Evolutionary conservation across 2,888 invertebrate species (phyloP).

Genomic region (Achlya flavicornis): DNA sequence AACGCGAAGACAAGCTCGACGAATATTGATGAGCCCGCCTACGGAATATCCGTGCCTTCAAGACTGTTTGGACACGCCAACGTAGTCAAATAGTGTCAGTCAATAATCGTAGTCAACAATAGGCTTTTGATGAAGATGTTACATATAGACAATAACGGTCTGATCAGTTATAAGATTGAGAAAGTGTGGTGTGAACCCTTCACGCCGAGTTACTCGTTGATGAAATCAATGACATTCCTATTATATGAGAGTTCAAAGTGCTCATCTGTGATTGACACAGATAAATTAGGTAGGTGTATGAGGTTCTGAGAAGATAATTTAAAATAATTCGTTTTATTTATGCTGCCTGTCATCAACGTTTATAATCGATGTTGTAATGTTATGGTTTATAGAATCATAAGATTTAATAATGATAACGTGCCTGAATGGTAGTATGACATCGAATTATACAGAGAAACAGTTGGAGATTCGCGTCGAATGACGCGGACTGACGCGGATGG

Average conservation of each 20-base stretch:
- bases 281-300: neutral
- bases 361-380: constrained; percentile 14
- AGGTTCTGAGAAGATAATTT: neutral
- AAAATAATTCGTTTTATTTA: constrained; percentile 17
- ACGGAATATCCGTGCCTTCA: constrained; percentile 55
- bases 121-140: constrained; percentile 32
- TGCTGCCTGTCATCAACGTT: constrained; percentile 19
- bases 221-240: neutral
- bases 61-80: constrained; percentile 56
- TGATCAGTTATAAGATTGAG: constrained; percentile 8
- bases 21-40: constrained; percentile 72
- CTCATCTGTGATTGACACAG: neutral
- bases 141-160: constrained; percentile 19
- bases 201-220: neutral
- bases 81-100: constrained; percentile 53
- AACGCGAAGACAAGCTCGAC: constrained; percentile 54
- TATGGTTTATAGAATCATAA: constrained; percentile 46
- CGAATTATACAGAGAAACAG: constrained; percentile 53
- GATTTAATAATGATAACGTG: constrained; percentile 59
- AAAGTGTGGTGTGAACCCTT: neutral
- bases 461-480: constrained; percentile 63
- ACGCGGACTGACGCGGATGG: constrained; percentile 68
- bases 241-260: neutral
- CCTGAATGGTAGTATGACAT: constrained; percentile 62
- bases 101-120: constrained; percentile 39